These are phyloP conservation scores for Pterois miles DNA, from an alignment of 2,797 vertebrate species.

Conservation along the genomic window DNA sequence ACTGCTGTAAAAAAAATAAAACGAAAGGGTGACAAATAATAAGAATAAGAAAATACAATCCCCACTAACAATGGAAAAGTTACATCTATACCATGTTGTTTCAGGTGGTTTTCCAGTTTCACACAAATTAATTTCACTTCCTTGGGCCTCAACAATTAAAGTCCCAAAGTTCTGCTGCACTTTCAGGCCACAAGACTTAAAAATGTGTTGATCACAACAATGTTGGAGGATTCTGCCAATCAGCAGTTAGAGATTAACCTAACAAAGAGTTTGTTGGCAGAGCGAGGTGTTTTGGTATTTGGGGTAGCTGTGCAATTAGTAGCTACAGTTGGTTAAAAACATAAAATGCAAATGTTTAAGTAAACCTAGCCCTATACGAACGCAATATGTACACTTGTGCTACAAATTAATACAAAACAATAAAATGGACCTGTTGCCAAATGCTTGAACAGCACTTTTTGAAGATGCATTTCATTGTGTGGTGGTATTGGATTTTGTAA, in stretches of 20 bases:
- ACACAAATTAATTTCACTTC: background rate
- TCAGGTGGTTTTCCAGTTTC: background rate
- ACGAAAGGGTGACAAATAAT: background rate
- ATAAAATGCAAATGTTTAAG: background rate
- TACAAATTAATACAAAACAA: background rate
- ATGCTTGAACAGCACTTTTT: background rate
- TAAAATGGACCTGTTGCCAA: background rate
- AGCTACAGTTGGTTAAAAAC: background rate
- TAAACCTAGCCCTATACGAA: background rate
- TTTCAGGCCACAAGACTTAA: conserved; percentile 57
- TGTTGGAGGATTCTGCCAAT: conserved; percentile 36
- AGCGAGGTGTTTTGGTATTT: conserved; percentile 27
- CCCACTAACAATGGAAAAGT: background rate
- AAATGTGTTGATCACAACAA: conserved; percentile 40
- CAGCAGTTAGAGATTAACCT: conserved; percentile 60
- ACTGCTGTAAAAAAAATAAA: background rate
- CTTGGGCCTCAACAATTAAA: background rate
- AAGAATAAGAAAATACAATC: no score
- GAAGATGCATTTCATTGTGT: background rate
- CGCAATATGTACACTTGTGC: background rate
- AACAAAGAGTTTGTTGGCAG: conserved; percentile 59
- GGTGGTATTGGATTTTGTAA: background rate
- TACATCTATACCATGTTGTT: background rate
- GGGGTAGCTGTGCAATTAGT: conserved; percentile 14
- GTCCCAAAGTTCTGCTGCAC: conserved; percentile 2